A percentile compares a stretch with the other conserved stretches of the same genome.
phyloP scores from a whole-genome alignment of 2,113 vertebrate species.

The Opisthocomus hoazin region DNA sequence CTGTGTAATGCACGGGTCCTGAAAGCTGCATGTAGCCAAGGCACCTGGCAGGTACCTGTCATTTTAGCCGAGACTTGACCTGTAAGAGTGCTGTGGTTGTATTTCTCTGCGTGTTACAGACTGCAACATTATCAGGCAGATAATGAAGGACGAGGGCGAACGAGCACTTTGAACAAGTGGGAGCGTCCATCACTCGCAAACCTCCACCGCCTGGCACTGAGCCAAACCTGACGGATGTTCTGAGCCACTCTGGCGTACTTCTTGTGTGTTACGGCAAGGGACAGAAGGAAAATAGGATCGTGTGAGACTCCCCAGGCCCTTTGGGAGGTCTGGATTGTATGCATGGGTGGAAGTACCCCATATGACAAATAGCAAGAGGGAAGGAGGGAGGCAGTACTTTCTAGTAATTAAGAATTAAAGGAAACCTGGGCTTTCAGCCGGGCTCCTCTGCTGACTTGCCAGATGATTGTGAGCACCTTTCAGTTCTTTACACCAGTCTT shows the following conservation, averaged over 20 bases:
- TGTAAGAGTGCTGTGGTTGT: neutral
- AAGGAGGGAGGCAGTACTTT: rapidly evolving
- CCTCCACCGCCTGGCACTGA: neutral
- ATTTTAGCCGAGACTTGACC: neutral
- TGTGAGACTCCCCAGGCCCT: neutral
- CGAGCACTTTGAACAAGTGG: rapidly evolving
- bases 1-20: rapidly evolving
- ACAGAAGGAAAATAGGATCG: neutral
- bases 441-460: neutral
- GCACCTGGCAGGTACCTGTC: neutral
- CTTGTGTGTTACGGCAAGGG: neutral
- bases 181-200: neutral
- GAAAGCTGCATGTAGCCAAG: neutral
- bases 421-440: neutral
- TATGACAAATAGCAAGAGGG: neutral
- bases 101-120: neutral
- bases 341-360: neutral
- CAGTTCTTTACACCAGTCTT: neutral
- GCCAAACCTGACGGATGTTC: neutral
- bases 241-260: neutral
- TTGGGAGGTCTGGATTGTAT: neutral
- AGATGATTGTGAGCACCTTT: neutral
- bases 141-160: neutral
- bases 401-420: neutral
- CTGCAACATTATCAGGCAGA: neutral